Base-by-base conservation (phyloP, 2,113 vertebrate species). In the Campylomormyrus numenius region DNA sequence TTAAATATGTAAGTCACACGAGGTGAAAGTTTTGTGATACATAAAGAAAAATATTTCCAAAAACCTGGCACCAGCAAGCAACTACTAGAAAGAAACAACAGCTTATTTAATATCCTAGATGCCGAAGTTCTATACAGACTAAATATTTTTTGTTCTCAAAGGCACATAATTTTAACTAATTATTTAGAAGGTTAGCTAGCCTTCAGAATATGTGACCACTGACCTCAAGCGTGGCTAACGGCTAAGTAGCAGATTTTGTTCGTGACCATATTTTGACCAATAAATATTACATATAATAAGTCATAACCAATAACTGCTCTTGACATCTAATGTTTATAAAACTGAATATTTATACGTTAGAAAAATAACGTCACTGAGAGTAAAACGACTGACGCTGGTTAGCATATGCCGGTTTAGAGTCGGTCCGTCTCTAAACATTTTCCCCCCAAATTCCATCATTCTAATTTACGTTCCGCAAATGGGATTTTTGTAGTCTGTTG, bases 351-450 rank as follows among this genome's bases (percentile, higher is more conserved):
- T 46, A 48, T 48, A n/a, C 21, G 24, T 85, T 85, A 46, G 2
- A 48, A 2, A 80, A 85, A 85, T 13, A n/a, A 48, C 17, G 39
- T n/a, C n/a, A 45, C n/a, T 24, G 19, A 85, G 5, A 24, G 39
- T 46, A n/a, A 85, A 48, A 19, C 9, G 9, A 7, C 42, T 8
- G 9, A 21, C 46, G 21, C 45, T 8, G 19, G 45, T n/a, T 13
- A 31, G 62, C 62, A 70, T 31, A 27, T 31, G 27, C 27, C 27
- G 62, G n/a, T 31, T 4, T 11, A 27, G 62, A 13, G 27, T 31
- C 5, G 31, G 88, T 89, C 88, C 88, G 88, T 84, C 88, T 53
- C 19, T 89, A 39, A 52, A 89, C 39, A 27, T 35, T 17, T n/a
- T n/a, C 88, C 88, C 88, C 74, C 35, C 4, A 42, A 45, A 39